phyloP scores from a whole-genome alignment of 2,888 invertebrate species.

The Barypeithes pellucidus region DNA sequence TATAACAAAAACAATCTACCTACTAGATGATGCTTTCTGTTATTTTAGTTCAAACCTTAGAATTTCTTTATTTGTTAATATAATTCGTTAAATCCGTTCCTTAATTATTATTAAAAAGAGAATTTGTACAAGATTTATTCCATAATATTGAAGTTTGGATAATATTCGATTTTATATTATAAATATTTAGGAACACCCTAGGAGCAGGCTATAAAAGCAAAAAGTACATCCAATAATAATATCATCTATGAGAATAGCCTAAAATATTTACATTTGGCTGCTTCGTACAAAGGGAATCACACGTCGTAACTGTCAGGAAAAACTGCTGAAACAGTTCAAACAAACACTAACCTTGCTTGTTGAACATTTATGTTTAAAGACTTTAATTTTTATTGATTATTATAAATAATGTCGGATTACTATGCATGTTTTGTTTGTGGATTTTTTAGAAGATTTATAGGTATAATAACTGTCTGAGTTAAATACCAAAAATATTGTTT shows the following conservation, averaged over 20 bases:
- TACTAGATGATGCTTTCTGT: no score
- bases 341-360: conserved; percentile 49
- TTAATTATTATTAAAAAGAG: not conserved
- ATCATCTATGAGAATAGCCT: conserved; percentile 43
- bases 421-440: conserved; percentile 38
- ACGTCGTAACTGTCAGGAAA: conserved; percentile 64
- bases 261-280: conserved; percentile 47
- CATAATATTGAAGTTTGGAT: conserved; percentile 1
- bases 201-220: not conserved
- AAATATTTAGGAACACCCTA: conserved; percentile 18
- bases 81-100: not conserved
- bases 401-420: conserved; percentile 42
- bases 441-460: conserved; percentile 39
- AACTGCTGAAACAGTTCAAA: conserved; percentile 44
- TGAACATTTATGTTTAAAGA: conserved; percentile 48
- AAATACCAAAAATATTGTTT: not conserved
- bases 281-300: conserved; percentile 47
- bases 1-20: no score
- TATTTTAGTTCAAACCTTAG: no score
- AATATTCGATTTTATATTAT: conserved; percentile 9
- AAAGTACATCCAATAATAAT: conserved; percentile 39
- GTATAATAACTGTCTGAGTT: conserved; percentile 12
- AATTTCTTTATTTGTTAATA: not conserved
- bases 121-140: not conserved
- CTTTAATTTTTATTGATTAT: conserved; percentile 45